Percentiles rank a stretch among this genome's conserved stretches.
Evolutionary conservation across 1,140 invertebrate genomes (phyloP).

Genomic region (Papilio glaucus): DNA sequence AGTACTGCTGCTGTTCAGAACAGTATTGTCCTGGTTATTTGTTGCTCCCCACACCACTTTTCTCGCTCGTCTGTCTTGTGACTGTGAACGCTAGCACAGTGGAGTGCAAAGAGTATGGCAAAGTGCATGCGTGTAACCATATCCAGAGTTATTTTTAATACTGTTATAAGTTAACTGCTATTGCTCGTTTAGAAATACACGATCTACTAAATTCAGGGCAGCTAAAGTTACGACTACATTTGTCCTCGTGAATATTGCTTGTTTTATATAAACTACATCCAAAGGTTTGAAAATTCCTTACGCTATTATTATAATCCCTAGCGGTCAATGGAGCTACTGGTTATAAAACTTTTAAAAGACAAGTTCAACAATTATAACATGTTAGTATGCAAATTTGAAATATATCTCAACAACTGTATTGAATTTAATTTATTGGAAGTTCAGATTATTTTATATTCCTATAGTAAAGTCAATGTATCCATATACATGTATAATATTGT

Average conservation of each 20-base stretch:
- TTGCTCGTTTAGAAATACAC: too few relatives aligned
- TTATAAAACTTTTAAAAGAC: neutral
- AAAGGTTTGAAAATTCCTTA: neutral
- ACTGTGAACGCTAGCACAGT: too few relatives aligned
- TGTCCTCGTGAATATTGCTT: neutral
- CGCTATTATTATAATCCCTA: neutral
- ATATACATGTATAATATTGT: conserved; percentile 16
- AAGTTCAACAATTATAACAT: neutral
- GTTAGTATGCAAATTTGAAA: neutral
- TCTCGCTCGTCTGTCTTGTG: too few relatives aligned
- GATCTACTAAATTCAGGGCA: conserved; percentile 7
- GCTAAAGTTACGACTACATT: neutral
- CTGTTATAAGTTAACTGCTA: too few relatives aligned
- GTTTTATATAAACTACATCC: neutral
- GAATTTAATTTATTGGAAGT: conserved; percentile 4
- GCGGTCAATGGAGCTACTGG: neutral
- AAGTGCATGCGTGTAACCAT: too few relatives aligned
- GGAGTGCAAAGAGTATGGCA: too few relatives aligned
- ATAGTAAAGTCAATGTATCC: neutral
- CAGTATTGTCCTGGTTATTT: too few relatives aligned
- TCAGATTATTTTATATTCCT: neutral
- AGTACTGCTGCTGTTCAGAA: too few relatives aligned
- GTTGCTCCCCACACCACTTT: too few relatives aligned
- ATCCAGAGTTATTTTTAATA: too few relatives aligned
- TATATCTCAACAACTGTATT: neutral